Conservation (phyloP, 2,888 invertebrate genomes). For the Icerya purchasi region DNA sequence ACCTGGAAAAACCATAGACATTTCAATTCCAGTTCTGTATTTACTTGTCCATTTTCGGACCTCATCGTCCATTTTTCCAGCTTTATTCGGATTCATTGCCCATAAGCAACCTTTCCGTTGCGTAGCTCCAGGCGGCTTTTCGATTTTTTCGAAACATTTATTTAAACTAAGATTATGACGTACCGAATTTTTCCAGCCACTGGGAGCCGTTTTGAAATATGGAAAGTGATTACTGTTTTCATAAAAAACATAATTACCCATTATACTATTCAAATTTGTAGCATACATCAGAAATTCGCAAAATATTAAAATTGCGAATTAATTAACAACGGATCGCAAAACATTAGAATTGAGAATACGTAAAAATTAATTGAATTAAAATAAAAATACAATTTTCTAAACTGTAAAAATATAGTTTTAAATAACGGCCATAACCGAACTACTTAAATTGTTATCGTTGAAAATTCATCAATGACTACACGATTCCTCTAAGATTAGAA, state of each 20-base stretch:
- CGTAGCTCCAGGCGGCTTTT: constrained; percentile 63
- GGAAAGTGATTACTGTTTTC: constrained; percentile 81
- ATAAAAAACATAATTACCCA: constrained; percentile 17
- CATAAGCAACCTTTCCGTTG: constrained; percentile 54
- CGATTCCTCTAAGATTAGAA: too few relatives aligned
- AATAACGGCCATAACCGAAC: too few relatives aligned
- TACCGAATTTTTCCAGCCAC: constrained; percentile 97
- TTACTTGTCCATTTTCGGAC: constrained; percentile 93
- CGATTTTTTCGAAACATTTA: constrained; percentile 96
- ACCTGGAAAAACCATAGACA: constrained; percentile 87
- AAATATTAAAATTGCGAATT: too few relatives aligned
- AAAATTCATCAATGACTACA: too few relatives aligned
- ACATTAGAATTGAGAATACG: too few relatives aligned
- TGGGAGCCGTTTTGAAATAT: constrained; percentile 93
- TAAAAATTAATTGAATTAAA: constrained; percentile 1
- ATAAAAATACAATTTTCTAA: too few relatives aligned
- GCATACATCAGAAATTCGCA: background rate
- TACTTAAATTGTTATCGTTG: too few relatives aligned
- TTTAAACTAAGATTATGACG: constrained; percentile 90
- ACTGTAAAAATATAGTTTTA: too few relatives aligned
- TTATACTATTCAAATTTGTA: constrained; percentile 5
- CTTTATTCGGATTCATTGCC: constrained; percentile 90
- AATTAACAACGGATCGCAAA: too few relatives aligned
- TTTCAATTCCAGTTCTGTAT: constrained; percentile 75
- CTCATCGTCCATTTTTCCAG: constrained; percentile 93